These are phyloP conservation scores for Enteromius radiatus DNA, from an alignment of 2,797 vertebrate species.

Conservation along the genomic window DNA sequence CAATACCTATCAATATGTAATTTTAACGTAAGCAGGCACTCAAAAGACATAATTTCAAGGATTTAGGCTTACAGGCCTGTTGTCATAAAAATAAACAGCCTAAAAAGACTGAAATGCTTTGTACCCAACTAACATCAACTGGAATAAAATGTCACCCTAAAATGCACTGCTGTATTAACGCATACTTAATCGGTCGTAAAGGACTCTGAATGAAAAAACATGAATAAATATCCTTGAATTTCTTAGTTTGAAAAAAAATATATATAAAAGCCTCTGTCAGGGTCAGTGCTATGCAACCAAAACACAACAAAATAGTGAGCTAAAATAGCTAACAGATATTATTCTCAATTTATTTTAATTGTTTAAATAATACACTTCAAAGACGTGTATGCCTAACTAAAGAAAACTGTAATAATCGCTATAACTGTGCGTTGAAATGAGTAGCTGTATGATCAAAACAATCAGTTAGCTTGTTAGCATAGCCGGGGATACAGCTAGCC, in stretches of 20 bases:
- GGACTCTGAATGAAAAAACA: neutral
- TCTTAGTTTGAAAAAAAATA: slow-evolving; percentile 6
- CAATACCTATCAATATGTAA: neutral
- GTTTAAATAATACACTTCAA: neutral
- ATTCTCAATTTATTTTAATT: neutral
- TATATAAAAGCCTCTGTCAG: neutral
- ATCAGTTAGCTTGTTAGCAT: slow-evolving; percentile 46
- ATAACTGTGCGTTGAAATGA: neutral
- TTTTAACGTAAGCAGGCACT: neutral
- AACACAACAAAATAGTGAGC: neutral
- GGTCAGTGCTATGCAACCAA: slow-evolving; percentile 1
- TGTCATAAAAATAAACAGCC: neutral
- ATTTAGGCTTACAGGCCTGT: neutral
- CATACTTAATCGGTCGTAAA: neutral
- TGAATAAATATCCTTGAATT: neutral
- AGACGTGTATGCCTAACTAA: neutral
- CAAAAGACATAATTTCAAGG: neutral
- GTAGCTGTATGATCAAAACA: slow-evolving; percentile 34
- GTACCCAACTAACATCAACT: neutral
- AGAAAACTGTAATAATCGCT: neutral
- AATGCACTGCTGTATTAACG: neutral
- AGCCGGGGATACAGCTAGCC: neutral
- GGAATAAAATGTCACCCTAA: neutral
- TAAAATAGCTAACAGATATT: neutral
- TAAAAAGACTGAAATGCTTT: neutral